A percentile compares a stretch with the other conserved stretches of the same genome.
Conservation (phyloP, 64 coral and sea anemone species). For the Montipora foliosa region DNA sequence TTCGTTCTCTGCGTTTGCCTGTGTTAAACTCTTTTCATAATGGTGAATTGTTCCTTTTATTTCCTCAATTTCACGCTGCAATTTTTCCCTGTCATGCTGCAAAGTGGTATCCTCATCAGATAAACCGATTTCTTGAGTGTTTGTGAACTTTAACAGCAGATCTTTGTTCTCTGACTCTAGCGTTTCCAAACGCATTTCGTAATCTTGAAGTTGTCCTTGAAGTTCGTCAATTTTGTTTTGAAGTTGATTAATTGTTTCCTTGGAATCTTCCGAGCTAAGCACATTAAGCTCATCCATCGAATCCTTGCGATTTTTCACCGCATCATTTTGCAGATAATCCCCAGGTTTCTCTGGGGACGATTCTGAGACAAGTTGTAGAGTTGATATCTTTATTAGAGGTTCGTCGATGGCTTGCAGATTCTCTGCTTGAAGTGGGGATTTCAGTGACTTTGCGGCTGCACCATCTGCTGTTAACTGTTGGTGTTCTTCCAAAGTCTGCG, state of each 20-base stretch:
- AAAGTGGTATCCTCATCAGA: not conserved
- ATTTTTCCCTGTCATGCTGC: not conserved
- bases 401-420: not conserved
- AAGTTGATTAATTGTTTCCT: not conserved
- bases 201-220: not conserved
- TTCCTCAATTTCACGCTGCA: not conserved
- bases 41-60: constrained; percentile 53
- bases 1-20: constrained; percentile 51
- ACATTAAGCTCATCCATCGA: not conserved
- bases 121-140: not conserved
- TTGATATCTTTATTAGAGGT: not conserved
- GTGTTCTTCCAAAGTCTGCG: constrained; percentile 4
- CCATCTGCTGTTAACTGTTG: not conserved
- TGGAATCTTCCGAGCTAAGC: not conserved
- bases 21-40: constrained; percentile 55
- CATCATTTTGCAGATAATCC: not conserved
- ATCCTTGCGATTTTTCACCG: not conserved
- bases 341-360: not conserved
- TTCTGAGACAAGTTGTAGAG: constrained; percentile 1
- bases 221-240: not conserved
- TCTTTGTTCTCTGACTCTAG: not conserved
- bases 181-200: not conserved
- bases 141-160: not conserved
- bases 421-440: not conserved
- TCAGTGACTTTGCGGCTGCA: not conserved